Base-by-base conservation (phyloP, 2,797 vertebrate species). In the Chanos chanos region DNA sequence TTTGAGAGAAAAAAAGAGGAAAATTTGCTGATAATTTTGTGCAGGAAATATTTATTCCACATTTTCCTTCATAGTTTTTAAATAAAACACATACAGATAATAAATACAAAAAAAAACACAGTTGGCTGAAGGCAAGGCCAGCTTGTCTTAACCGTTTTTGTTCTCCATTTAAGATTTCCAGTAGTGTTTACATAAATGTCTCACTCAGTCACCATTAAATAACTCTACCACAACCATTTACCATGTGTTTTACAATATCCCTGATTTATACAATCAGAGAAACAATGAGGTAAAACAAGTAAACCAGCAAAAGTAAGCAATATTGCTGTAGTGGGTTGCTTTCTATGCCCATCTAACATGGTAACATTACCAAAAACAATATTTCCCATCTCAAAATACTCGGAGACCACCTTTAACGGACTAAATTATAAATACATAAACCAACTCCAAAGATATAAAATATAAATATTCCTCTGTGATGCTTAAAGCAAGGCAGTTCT, bases 41-140 rank as follows among this genome's bases (percentile, higher is more conserved):
- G 22, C 5, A 45, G 12, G 3, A 63, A 51, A 28, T 37, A 4
- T 73, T 73, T 81, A 78, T 78, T 79, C 15, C 56, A 34, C 13
- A 24, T 27, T 7, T 77, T 69, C 58, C 16, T 48, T n/a, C 72
- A 70, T 74, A 74, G 5, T 54, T 43, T 76, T 70, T 67, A 74
- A 78, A 54, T n/a, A 57, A 51, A 61, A 67, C 33, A 39, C 13
- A 30, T 28, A 30, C 37, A 60, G 31, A 50, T 27, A 3, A 8
- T 41, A 4, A 7, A 43, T 16, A 28, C 2, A 18, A 13, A 18
- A 28, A 47, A 33, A 13, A 52, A 25, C 9, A 67, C 18, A 47
- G 1, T 15, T 55, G 28, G 7, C 30, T 1, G 52, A 74, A 60
- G 77, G 43, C 60, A 72, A 83, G 75, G 68, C 85, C 83, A 22